Conservation (phyloP, 92 coral and sea anemone genomes). For the Zoanthus sansibaricus region DNA sequence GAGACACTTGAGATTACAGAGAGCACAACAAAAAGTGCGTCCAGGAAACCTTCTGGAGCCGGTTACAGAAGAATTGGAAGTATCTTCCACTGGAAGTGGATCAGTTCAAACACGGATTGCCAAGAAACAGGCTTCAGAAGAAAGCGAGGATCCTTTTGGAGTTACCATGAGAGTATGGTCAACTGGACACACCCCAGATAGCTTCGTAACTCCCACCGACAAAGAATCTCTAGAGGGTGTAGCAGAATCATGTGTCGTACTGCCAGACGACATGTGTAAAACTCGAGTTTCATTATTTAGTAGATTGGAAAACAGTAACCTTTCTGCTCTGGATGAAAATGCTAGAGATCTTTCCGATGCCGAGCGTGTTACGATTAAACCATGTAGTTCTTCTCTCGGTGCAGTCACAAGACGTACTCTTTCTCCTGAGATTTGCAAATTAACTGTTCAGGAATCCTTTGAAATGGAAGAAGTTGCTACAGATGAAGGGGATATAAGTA, state of each 20-base stretch:
- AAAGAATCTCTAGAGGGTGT: slow-evolving; percentile 17
- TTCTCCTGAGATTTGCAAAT: slow-evolving; percentile 32
- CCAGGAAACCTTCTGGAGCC: slow-evolving; percentile 87
- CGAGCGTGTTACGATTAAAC: background rate
- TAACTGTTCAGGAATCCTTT: slow-evolving; percentile 75
- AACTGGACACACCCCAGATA: slow-evolving; percentile 10
- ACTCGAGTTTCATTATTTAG: background rate
- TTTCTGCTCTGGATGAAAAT: slow-evolving; percentile 12
- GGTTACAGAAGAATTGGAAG: slow-evolving; percentile 89
- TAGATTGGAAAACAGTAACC: background rate
- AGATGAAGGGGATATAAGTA: slow-evolving; percentile 64
- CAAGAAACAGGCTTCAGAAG: slow-evolving; percentile 67
- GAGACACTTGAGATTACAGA: slow-evolving; percentile 87
- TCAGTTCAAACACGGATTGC: slow-evolving; percentile 71
- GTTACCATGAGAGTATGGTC: background rate
- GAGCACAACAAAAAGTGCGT: slow-evolving; percentile 52
- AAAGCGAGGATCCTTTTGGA: slow-evolving; percentile 38
- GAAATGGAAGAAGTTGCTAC: slow-evolving; percentile 85
- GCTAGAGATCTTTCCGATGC: background rate
- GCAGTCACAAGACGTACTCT: background rate
- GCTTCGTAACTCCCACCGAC: slow-evolving; percentile 13
- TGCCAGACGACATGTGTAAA: background rate
- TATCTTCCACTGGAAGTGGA: slow-evolving; percentile 93
- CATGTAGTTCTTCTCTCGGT: background rate
- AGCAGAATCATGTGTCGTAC: background rate